Evolutionary conservation across 2,888 invertebrate species (phyloP).

Genomic region (Liposcelis brunnea): DNA sequence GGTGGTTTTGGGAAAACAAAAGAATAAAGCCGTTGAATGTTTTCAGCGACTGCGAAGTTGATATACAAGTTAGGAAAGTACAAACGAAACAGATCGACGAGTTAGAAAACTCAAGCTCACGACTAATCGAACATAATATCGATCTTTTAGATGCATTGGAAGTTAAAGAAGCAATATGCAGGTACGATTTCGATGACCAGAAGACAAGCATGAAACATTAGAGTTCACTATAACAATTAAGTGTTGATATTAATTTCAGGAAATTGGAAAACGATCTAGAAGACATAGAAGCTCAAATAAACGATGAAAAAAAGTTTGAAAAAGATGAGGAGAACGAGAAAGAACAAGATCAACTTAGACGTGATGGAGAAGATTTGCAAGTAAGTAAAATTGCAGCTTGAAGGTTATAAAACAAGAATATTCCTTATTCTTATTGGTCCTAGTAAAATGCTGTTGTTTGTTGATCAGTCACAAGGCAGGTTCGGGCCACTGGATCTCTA

Average conservation of each 20-base stretch:
- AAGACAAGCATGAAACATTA: too few relatives aligned
- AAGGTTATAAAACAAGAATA: too few relatives aligned
- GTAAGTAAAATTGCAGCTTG: constrained; percentile 14
- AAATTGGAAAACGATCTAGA: constrained; percentile 25
- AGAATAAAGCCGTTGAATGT: constrained; percentile 3
- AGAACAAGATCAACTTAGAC: constrained; percentile 16
- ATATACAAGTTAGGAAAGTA: constrained; percentile 23
- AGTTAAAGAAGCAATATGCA: constrained; percentile 28
- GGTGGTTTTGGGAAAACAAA: too few relatives aligned
- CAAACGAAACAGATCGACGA: constrained; percentile 23
- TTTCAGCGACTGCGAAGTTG: constrained; percentile 26
- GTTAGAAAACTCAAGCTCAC: constrained; percentile 29
- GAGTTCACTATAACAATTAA: not conserved
- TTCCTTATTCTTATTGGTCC: too few relatives aligned
- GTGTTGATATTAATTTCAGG: too few relatives aligned
- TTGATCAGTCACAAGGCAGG: too few relatives aligned
- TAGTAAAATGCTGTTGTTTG: too few relatives aligned
- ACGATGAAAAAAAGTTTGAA: constrained; percentile 19
- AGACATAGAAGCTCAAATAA: constrained; percentile 23
- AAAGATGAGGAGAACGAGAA: constrained; percentile 17
- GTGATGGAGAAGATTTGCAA: constrained; percentile 18
- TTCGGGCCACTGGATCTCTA: too few relatives aligned
- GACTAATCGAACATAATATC: constrained; percentile 31
- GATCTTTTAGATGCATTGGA: constrained; percentile 26
- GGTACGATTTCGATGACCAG: too few relatives aligned